Evolutionary conservation across 2,797 vertebrate genomes (phyloP).

Genomic region (Phyllotis vaccarum): DNA sequence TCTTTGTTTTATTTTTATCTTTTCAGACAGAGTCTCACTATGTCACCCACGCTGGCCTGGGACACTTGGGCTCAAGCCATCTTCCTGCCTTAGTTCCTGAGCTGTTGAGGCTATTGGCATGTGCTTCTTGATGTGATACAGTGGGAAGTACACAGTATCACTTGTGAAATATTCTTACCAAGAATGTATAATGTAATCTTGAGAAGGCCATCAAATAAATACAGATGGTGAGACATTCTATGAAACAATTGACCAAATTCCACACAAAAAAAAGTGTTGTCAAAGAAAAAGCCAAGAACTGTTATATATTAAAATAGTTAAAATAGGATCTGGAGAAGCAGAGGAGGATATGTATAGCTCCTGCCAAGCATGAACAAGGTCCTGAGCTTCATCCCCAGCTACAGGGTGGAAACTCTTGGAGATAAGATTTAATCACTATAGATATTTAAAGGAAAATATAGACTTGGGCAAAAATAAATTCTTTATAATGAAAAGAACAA

Average conservation of each 20-base stretch:
- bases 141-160: not conserved
- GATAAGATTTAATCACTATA: not conserved
- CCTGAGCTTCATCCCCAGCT: not conserved
- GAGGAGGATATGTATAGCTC: not conserved
- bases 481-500: not conserved
- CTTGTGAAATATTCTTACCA: conserved; percentile 44
- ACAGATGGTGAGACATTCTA: conserved; percentile 32
- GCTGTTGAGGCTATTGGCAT: not conserved
- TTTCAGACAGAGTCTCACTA: not conserved
- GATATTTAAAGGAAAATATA: conserved; percentile 51
- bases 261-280: not conserved
- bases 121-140: conserved; percentile 40
- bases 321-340: not conserved
- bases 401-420: not conserved
- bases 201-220: conserved; percentile 38
- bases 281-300: conserved; percentile 26
- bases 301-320: conserved; percentile 2
- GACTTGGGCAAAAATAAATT: not conserved
- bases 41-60: not conserved
- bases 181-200: conserved; percentile 41
- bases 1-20: not conserved
- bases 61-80: not conserved
- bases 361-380: not conserved
- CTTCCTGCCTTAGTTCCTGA: not conserved
- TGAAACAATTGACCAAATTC: conserved; percentile 4